phyloP scores from a whole-genome alignment of 2,888 invertebrate genomes.

The Artemia sinica region DNA sequence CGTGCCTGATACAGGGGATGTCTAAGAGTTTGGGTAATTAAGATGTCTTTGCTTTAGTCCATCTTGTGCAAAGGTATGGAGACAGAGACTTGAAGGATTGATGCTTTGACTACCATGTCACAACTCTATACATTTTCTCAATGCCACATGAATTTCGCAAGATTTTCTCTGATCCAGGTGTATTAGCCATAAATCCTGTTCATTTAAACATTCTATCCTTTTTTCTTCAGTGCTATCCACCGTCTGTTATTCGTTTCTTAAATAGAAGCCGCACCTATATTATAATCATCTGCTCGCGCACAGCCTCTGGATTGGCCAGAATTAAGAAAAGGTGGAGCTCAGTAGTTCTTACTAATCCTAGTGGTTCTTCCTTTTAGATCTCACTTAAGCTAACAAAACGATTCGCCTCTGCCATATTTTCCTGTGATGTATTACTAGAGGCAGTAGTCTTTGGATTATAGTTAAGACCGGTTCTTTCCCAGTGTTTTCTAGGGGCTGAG shows the following conservation, averaged over 20 bases:
- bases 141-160: neutral
- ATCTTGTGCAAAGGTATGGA: too few species aligned
- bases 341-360: neutral
- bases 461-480: constrained; percentile 13
- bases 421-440: constrained; percentile 13
- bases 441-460: constrained; percentile 14
- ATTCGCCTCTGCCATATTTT: constrained; percentile 10
- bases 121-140: too few species aligned
- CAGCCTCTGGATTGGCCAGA: neutral
- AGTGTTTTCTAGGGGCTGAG: constrained; percentile 13
- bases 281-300: constrained; percentile 2
- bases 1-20: too few species aligned
- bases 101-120: too few species aligned
- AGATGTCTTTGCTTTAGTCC: too few species aligned
- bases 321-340: neutral
- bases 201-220: neutral
- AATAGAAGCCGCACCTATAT: neutral
- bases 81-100: too few species aligned
- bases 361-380: constrained; percentile 8
- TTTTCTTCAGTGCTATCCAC: neutral
- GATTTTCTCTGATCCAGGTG: constrained; percentile 8
- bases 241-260: neutral
- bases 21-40: too few species aligned
- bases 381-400: constrained; percentile 9
- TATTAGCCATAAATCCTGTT: neutral